Evolutionary conservation across 2,113 vertebrate species (phyloP).

Genomic region (Scalopus aquaticus): DNA sequence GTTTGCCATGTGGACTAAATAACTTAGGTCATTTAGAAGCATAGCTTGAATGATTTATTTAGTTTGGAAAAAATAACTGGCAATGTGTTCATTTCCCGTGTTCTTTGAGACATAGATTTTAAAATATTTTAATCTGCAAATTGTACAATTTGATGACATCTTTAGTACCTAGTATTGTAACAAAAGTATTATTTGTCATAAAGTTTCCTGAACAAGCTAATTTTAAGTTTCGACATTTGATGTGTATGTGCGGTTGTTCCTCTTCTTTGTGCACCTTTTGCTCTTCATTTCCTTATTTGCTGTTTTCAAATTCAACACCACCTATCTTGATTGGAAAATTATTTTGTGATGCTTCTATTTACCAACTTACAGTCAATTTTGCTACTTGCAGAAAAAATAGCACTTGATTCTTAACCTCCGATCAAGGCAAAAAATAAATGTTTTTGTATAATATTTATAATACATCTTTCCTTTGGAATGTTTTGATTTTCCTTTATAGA

Average conservation of each 20-base stretch:
- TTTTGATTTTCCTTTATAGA: background rate
- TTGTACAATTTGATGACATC: background rate
- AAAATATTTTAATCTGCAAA: background rate
- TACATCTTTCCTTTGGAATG: background rate
- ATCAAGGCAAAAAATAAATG: background rate
- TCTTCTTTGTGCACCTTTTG: background rate
- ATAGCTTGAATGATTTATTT: slow-evolving; percentile 5
- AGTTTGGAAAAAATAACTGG: background rate
- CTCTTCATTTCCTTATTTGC: background rate
- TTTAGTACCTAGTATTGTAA: background rate
- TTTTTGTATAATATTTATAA: background rate
- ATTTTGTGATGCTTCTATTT: background rate
- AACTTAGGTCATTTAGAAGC: background rate
- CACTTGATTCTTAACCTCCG: background rate
- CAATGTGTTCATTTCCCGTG: background rate
- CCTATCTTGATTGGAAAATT: background rate
- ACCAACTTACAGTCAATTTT: background rate
- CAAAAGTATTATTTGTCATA: background rate
- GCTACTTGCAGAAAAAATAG: background rate
- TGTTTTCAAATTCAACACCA: background rate
- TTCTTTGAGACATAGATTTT: background rate
- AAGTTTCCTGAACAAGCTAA: background rate
- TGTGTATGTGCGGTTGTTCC: fast-evolving
- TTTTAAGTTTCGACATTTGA: background rate
- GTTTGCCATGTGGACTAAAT: background rate